These are phyloP conservation scores for Leucoptera coffeella DNA, from an alignment of 2,888 invertebrate genomes.

Conservation along the genomic window DNA sequence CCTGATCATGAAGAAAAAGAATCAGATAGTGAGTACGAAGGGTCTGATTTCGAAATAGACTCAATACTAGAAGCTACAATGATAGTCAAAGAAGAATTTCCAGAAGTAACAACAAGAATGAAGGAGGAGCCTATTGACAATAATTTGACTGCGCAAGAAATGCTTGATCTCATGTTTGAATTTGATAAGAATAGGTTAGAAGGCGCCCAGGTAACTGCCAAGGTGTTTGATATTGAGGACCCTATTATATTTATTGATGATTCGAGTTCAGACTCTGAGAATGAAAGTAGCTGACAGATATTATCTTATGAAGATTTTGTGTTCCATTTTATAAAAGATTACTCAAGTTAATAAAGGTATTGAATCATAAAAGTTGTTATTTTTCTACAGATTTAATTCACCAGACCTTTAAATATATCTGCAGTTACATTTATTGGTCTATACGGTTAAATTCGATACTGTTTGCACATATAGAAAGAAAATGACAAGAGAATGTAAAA, in stretches of 20 bases:
- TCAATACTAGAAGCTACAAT: background rate
- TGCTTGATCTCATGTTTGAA: constrained; percentile 1
- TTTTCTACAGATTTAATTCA: constrained; percentile 52
- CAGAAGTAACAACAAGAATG: background rate
- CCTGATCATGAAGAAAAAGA: too few species aligned
- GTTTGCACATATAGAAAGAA: constrained; percentile 26
- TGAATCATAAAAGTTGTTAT: too few species aligned
- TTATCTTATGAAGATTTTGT: too few species aligned
- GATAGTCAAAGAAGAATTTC: background rate
- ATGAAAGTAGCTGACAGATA: too few species aligned
- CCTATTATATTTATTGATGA: constrained; percentile 24
- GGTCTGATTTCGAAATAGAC: constrained; percentile 1
- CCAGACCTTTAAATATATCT: constrained; percentile 46
- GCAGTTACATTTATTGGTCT: constrained; percentile 38
- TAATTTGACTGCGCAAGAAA: background rate
- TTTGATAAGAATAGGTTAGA: constrained; percentile 11
- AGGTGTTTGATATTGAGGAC: constrained; percentile 19
- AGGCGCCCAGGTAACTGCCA: constrained; percentile 11
- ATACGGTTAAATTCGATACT: constrained; percentile 36
- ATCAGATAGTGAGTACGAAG: constrained; percentile 1
- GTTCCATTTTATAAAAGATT: too few species aligned
- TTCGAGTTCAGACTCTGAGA: too few species aligned
- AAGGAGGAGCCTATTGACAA: too few species aligned
- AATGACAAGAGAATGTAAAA: too few species aligned
- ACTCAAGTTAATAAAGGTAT: too few species aligned